phyloP scores from a whole-genome alignment of 2,888 invertebrate species.

The Ophion ventricosus region DNA sequence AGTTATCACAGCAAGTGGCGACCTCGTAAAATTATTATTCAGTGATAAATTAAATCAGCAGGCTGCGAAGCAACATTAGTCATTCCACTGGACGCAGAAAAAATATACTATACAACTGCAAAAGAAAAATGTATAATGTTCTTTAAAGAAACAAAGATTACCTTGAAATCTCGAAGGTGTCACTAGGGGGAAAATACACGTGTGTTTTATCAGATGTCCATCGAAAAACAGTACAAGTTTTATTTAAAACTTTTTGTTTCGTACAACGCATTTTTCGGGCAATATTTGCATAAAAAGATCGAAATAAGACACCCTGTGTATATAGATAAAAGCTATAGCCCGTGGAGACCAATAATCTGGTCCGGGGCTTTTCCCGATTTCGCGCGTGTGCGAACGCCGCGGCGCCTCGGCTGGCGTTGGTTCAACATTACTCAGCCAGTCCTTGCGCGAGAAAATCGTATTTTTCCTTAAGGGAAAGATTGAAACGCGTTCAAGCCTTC shows the following conservation, averaged over 20 bases:
- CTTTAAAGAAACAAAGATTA: too few species aligned
- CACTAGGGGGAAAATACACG: too few species aligned
- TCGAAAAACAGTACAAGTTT: background rate
- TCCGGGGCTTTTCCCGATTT: constrained; percentile 22
- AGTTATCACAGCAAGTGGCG: too few species aligned
- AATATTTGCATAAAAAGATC: background rate
- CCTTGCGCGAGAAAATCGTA: constrained; percentile 41
- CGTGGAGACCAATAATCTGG: constrained; percentile 52
- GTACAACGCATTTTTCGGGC: background rate
- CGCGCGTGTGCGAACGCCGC: constrained; percentile 20
- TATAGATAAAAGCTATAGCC: background rate
- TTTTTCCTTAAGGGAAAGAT: constrained; percentile 33
- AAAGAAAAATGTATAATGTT: too few species aligned
- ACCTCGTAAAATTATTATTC: too few species aligned
- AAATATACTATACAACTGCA: too few species aligned
- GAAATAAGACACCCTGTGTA: background rate
- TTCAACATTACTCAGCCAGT: constrained; percentile 53
- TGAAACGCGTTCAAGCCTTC: constrained; percentile 9
- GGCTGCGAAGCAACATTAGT: too few species aligned
- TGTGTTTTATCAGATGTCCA: background rate
- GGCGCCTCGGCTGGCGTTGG: constrained; percentile 38
- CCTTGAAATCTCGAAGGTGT: too few species aligned
- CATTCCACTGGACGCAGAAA: too few species aligned
- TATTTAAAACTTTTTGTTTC: background rate
- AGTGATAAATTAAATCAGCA: too few species aligned